Conservation (phyloP, 1,140 invertebrate species). For the Thaumatotibia leucotreta region DNA sequence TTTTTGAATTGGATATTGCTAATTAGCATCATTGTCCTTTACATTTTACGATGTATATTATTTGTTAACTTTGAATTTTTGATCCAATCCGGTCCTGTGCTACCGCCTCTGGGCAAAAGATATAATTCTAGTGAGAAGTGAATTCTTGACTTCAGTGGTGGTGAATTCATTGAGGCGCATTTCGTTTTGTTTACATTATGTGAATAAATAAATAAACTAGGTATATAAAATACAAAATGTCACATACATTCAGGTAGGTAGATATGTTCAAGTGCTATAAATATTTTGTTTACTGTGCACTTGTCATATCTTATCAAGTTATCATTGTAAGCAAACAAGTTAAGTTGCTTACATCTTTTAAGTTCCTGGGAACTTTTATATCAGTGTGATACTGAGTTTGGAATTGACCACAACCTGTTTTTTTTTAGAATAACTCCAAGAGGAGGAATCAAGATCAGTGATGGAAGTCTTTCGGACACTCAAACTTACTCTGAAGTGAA, state of each 20-base stretch:
- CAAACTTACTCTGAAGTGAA: slow-evolving; percentile 81
- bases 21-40: too few relatives aligned
- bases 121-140: neutral
- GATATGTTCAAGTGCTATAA: neutral
- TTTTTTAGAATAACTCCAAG: slow-evolving; percentile 73
- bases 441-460: slow-evolving; percentile 80
- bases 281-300: neutral
- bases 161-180: neutral
- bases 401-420: neutral
- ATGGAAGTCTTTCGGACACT: slow-evolving; percentile 88
- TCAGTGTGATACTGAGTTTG: slow-evolving; percentile 17
- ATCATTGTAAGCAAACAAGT: neutral
- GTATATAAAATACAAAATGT: neutral
- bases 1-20: too few relatives aligned
- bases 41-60: too few relatives aligned
- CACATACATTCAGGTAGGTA: slow-evolving; percentile 9
- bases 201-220: neutral
- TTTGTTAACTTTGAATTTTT: too few relatives aligned
- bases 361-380: slow-evolving; percentile 18
- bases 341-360: neutral
- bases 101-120: neutral
- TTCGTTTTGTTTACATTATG: neutral
- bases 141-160: neutral
- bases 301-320: slow-evolving; percentile 30
- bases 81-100: neutral